Evolutionary conservation across 2,888 invertebrate species (phyloP).

Genomic region (Drosophila hawaiiensis): DNA sequence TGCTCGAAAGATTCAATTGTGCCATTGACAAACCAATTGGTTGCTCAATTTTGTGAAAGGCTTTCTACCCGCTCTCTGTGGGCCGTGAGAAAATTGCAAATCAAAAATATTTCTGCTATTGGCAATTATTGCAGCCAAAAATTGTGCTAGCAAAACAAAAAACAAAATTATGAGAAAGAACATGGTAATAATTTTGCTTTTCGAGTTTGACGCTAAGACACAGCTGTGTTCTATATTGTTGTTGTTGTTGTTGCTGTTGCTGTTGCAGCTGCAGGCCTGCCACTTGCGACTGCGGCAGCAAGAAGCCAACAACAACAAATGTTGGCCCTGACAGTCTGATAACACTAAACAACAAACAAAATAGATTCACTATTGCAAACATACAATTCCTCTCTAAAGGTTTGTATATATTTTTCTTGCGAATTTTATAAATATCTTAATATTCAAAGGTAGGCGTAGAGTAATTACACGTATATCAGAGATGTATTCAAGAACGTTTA

Average conservation of each 20-base stretch:
- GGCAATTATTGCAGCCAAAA: slow-evolving; percentile 71
- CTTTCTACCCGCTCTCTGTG: slow-evolving; percentile 43
- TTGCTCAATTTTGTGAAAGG: slow-evolving; percentile 59
- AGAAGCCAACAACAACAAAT: slow-evolving; percentile 36
- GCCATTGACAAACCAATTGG: slow-evolving; percentile 78
- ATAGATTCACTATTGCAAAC: background rate
- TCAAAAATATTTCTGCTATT: slow-evolving; percentile 72
- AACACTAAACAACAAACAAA: slow-evolving; percentile 47
- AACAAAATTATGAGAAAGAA: slow-evolving; percentile 47
- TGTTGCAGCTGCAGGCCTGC: slow-evolving; percentile 60
- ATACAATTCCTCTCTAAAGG: background rate
- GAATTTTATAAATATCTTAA: no score
- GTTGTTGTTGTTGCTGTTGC: slow-evolving; percentile 35
- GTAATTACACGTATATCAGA: background rate
- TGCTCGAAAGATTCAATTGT: slow-evolving; percentile 70
- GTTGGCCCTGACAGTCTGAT: slow-evolving; percentile 66
- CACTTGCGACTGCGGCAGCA: slow-evolving; percentile 66
- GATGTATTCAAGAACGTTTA: background rate
- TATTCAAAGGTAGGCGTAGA: background rate
- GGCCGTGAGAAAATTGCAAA: slow-evolving; percentile 76
- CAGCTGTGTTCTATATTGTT: slow-evolving; percentile 77
- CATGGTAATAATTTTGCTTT: slow-evolving; percentile 64
- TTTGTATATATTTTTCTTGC: background rate
- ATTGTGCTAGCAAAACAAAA: slow-evolving; percentile 43
- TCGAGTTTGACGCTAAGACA: slow-evolving; percentile 38